These are phyloP conservation scores for Popillia japonica DNA, from an alignment of 1,140 invertebrate species.

Conservation along the genomic window DNA sequence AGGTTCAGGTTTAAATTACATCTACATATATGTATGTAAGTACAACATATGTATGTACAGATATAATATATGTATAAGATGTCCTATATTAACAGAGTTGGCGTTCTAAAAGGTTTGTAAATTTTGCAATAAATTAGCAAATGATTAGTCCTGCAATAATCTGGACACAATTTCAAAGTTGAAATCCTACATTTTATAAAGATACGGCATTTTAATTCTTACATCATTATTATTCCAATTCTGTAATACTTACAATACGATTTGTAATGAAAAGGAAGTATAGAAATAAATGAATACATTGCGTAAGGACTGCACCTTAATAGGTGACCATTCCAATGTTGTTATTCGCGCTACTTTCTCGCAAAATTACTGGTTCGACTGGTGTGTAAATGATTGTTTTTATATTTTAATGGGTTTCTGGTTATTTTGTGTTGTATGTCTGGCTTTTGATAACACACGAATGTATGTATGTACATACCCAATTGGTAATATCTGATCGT, in stretches of 20 bases:
- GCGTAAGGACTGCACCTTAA: slow-evolving; percentile 1
- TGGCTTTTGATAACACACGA: background rate
- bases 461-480: no score
- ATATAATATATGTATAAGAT: background rate
- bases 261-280: background rate
- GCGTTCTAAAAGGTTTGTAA: background rate
- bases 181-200: no score
- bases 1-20: slow-evolving; percentile 28
- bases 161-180: no score
- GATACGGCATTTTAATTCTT: no score
- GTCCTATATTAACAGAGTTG: background rate
- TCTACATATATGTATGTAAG: slow-evolving; percentile 10
- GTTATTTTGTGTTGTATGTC: background rate
- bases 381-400: slow-evolving; percentile 1
- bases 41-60: no score
- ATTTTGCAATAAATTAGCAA: no score
- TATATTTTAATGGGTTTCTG: background rate
- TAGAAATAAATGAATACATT: background rate
- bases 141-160: no score
- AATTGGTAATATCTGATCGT: no score
- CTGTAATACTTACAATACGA: background rate
- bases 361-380: slow-evolving; percentile 18
- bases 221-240: no score
- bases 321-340: background rate
- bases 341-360: background rate